A percentile compares a stretch with the other conserved stretches of the same genome.
phyloP scores from a whole-genome alignment of 2,888 invertebrate genomes.

The Heliothis peltigera region DNA sequence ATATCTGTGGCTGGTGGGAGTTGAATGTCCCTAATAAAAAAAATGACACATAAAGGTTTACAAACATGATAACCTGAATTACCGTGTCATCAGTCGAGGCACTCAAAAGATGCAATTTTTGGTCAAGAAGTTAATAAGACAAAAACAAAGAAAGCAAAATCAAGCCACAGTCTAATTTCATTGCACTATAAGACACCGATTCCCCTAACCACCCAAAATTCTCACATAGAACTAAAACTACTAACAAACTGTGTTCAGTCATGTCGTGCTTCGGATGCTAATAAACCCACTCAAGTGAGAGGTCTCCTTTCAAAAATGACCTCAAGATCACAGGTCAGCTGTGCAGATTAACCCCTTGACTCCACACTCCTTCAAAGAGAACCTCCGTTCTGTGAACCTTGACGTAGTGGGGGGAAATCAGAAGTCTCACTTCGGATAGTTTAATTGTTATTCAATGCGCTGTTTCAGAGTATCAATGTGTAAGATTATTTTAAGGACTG shows the following conservation, averaged over 20 bases:
- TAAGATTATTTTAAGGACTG: background rate
- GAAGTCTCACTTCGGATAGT: constrained; percentile 31
- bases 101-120: too few species aligned
- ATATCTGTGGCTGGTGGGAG: constrained; percentile 3
- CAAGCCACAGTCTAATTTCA: background rate
- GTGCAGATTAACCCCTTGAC: constrained; percentile 63
- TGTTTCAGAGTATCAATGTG: too few species aligned
- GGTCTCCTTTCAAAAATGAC: constrained; percentile 65
- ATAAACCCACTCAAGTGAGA: constrained; percentile 60
- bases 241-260: constrained; percentile 57
- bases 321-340: constrained; percentile 62
- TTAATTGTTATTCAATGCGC: background rate
- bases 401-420: constrained; percentile 1
- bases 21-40: background rate
- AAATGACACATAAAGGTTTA: too few species aligned
- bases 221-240: constrained; percentile 58
- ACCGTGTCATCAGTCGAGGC: too few species aligned
- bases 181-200: background rate
- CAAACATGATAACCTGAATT: too few species aligned
- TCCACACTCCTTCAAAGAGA: constrained; percentile 57
- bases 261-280: constrained; percentile 52
- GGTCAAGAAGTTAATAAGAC: too few species aligned
- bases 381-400: constrained; percentile 37
- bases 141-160: too few species aligned
- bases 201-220: constrained; percentile 41